Conservation (phyloP, 2,797 vertebrate genomes). For the Thamnophis elegans region DNA sequence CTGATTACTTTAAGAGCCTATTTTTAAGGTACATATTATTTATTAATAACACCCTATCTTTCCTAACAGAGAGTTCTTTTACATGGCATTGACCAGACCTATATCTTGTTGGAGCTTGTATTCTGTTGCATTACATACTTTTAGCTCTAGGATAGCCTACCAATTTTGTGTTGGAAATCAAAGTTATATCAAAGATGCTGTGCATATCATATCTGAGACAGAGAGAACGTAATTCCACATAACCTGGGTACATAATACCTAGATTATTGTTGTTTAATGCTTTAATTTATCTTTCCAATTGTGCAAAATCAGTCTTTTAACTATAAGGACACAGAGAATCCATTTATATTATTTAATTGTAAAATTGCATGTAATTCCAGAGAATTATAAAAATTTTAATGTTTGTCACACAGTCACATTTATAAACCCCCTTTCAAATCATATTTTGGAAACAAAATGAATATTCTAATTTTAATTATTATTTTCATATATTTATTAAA, state of each 20-base stretch:
- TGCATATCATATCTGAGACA: not conserved
- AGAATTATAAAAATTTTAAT: not conserved
- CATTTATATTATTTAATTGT: not conserved
- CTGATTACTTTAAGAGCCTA: not conserved
- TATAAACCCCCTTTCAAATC: not conserved
- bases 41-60: not conserved
- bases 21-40: not conserved
- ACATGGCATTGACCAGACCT: not conserved
- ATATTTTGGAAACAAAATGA: not conserved
- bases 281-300: not conserved
- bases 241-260: not conserved
- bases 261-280: not conserved
- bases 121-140: not conserved
- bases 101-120: not conserved
- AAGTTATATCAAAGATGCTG: not conserved
- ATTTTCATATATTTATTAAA: not conserved
- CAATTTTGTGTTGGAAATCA: not conserved
- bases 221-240: not conserved
- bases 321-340: not conserved
- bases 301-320: not conserved
- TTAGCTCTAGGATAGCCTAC: not conserved
- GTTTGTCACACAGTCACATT: no score
- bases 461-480: not conserved
- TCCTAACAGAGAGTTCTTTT: not conserved
- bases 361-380: not conserved